phyloP scores from a whole-genome alignment of 1,140 invertebrate species.

The Trichonephila clavipes region DNA sequence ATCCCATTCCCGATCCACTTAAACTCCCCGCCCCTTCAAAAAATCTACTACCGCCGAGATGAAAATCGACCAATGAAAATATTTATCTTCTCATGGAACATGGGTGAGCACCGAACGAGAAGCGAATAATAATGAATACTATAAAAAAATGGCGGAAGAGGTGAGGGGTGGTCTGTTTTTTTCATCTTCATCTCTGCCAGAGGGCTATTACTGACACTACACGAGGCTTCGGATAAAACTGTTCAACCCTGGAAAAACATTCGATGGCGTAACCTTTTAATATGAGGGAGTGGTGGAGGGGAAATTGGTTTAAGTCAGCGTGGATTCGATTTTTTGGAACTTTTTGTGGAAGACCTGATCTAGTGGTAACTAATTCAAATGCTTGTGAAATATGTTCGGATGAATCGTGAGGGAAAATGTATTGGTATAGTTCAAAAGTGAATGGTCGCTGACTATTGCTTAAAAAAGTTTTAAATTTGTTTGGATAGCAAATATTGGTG shows the following conservation, averaged over 20 bases:
- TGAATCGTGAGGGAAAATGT: too few species aligned
- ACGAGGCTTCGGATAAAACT: slow-evolving; percentile 1
- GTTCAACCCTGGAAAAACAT: slow-evolving; percentile 71
- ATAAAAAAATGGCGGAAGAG: slow-evolving; percentile 15
- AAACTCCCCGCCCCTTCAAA: slow-evolving; percentile 12
- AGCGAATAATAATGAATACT: slow-evolving; percentile 58
- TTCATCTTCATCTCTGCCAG: slow-evolving; percentile 35
- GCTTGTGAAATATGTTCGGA: neutral
- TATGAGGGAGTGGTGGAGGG: neutral
- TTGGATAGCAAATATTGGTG: too few species aligned
- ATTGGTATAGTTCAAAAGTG: too few species aligned
- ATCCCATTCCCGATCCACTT: slow-evolving; percentile 32
- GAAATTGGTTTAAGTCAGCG: slow-evolving; percentile 48
- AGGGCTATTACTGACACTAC: slow-evolving; percentile 70
- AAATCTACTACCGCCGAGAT: slow-evolving; percentile 50
- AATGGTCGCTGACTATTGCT: too few species aligned
- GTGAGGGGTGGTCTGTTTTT: slow-evolving; percentile 8
- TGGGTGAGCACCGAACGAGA: neutral
- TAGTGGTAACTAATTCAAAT: neutral
- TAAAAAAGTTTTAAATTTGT: too few species aligned
- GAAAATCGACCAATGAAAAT: slow-evolving; percentile 76
- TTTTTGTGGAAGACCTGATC: neutral
- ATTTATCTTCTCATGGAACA: slow-evolving; percentile 71
- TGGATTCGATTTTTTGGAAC: neutral
- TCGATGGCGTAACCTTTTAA: slow-evolving; percentile 64